phyloP scores from a whole-genome alignment of 1,140 invertebrate species.

The Himalopsyche phryganea region DNA sequence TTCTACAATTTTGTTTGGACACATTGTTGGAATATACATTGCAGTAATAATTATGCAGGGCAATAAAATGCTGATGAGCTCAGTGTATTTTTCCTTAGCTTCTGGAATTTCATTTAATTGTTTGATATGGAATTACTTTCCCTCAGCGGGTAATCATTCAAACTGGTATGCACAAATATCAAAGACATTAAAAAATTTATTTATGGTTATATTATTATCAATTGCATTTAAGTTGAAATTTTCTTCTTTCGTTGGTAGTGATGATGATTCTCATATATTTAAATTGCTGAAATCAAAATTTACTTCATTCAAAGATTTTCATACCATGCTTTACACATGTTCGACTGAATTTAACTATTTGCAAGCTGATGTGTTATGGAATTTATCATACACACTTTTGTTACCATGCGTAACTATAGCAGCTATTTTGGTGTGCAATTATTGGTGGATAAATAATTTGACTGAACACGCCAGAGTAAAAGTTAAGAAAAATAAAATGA shows the following conservation, averaged over 20 bases:
- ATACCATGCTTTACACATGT: constrained; percentile 82
- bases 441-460: constrained; percentile 43
- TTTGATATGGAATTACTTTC: constrained; percentile 12
- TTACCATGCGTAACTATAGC: constrained; percentile 55
- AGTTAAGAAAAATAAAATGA: neutral
- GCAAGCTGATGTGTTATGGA: constrained; percentile 51
- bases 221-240: constrained; percentile 41
- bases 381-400: constrained; percentile 54
- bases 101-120: constrained; percentile 7
- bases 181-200: constrained; percentile 2
- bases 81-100: constrained; percentile 55
- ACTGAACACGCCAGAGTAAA: constrained; percentile 8
- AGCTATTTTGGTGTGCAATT: constrained; percentile 44
- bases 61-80: constrained; percentile 64
- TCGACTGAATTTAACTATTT: constrained; percentile 80
- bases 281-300: constrained; percentile 77
- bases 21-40: constrained; percentile 59
- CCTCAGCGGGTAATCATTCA: neutral
- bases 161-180: neutral
- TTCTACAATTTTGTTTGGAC: constrained; percentile 51
- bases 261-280: constrained; percentile 70
- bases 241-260: constrained; percentile 39
- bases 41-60: constrained; percentile 47
- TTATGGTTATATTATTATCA: constrained; percentile 35
- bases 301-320: constrained; percentile 70